phyloP scores from a whole-genome alignment of 2,797 vertebrate species.

The Halcyon leucocephala region DNA sequence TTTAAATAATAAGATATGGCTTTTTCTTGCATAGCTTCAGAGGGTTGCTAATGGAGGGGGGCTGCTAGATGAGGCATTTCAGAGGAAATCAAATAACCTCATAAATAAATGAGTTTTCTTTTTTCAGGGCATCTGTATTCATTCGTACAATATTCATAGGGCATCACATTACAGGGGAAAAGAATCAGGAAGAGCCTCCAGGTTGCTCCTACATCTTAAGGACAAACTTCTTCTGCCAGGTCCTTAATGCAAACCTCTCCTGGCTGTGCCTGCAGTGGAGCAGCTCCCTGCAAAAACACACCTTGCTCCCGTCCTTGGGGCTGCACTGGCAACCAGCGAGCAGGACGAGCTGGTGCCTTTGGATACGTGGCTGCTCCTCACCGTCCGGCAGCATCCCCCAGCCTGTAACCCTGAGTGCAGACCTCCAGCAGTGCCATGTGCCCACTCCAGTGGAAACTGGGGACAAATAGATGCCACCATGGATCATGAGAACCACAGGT shows the following conservation, averaged over 20 bases:
- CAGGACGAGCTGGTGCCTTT: not conserved
- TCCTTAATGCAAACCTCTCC: not conserved
- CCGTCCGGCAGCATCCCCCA: not conserved
- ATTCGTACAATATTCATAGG: conserved; percentile 8
- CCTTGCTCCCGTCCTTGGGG: not conserved
- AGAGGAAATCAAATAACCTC: conserved; percentile 44
- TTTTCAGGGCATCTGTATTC: not conserved
- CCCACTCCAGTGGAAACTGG: not conserved
- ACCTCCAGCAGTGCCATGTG: not conserved
- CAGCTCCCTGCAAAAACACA: accelerated
- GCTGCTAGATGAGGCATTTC: conserved; percentile 58
- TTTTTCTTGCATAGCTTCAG: conserved; percentile 32
- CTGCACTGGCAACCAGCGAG: accelerated
- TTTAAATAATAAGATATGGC: conserved; percentile 47
- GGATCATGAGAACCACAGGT: not conserved
- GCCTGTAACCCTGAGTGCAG: not conserved
- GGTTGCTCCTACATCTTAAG: not conserved
- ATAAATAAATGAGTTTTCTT: conserved; percentile 59
- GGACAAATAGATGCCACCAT: not conserved
- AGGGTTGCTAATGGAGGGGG: conserved; percentile 43
- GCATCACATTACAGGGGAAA: not conserved
- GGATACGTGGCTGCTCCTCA: not conserved
- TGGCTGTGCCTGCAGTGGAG: not conserved
- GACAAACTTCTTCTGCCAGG: not conserved
- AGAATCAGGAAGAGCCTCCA: not conserved